Conservation (phyloP, 2,888 invertebrate species). For the Andrena bicolor region DNA sequence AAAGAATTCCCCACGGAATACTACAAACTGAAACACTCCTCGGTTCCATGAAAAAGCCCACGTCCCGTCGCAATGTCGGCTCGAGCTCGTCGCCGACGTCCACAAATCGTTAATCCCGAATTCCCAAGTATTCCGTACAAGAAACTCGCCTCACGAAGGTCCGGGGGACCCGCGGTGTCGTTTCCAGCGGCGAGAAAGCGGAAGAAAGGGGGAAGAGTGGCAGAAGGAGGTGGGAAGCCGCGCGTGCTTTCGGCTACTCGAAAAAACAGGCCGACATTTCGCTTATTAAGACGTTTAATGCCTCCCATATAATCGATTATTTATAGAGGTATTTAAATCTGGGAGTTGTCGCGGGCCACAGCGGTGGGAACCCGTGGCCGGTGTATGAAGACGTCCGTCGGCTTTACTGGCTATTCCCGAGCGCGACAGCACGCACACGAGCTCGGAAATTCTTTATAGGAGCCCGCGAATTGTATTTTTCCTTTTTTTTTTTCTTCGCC, state of each 20-base stretch:
- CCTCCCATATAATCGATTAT: conserved; percentile 82
- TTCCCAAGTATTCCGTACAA: neutral
- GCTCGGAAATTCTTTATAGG: conserved; percentile 66
- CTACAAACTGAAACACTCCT: neutral
- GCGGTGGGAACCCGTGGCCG: conserved; percentile 47
- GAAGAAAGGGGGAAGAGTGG: conserved; percentile 8
- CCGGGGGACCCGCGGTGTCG: conserved; percentile 10
- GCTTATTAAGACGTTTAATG: conserved; percentile 82
- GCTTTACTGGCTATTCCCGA: conserved; percentile 78
- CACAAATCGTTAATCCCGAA: conserved; percentile 17
- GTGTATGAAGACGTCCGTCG: conserved; percentile 80
- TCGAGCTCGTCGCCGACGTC: neutral
- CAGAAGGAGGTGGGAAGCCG: neutral
- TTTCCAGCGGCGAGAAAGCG: conserved; percentile 31
- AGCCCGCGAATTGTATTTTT: conserved; percentile 71
- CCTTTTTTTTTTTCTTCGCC: conserved; percentile 65
- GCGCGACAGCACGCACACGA: conserved; percentile 65
- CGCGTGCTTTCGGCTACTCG: conserved; percentile 71
- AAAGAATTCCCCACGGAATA: neutral
- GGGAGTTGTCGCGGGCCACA: conserved; percentile 60
- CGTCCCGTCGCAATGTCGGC: neutral
- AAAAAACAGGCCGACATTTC: conserved; percentile 68
- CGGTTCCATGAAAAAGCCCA: neutral
- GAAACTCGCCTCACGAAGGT: conserved; percentile 18
- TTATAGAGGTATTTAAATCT: conserved; percentile 78